Evolutionary conservation across 2,113 vertebrate species (phyloP).

Genomic region (Zingel zingel): DNA sequence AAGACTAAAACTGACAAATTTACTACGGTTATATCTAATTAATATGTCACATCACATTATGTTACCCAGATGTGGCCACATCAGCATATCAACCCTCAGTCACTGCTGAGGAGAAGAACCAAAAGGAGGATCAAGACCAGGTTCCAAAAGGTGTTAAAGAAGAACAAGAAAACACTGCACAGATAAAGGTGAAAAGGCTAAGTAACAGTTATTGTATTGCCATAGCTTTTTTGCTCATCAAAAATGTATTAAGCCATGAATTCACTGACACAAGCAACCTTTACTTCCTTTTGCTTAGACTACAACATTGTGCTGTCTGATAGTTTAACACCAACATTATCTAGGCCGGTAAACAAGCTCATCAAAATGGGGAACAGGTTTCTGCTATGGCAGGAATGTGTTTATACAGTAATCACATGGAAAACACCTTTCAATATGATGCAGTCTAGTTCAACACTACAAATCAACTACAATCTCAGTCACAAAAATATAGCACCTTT

Average conservation of each 20-base stretch:
- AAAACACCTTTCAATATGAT: neutral
- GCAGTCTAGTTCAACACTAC: neutral
- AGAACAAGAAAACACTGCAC: neutral
- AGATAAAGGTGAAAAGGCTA: conserved; percentile 30
- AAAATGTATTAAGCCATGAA: neutral
- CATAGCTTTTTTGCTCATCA: neutral
- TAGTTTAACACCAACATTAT: neutral
- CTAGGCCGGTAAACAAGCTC: neutral
- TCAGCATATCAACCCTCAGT: conserved; percentile 3
- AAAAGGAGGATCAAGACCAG: conserved; percentile 6
- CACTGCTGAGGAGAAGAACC: neutral
- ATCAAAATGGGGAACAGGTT: neutral
- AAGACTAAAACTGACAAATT: neutral
- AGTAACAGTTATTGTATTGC: neutral
- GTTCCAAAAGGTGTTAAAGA: neutral
- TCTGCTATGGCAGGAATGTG: neutral
- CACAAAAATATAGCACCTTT: neutral
- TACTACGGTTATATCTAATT: neutral
- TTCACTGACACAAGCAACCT: neutral
- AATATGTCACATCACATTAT: neutral
- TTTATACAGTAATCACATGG: too few relatives aligned
- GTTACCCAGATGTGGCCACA: conserved; percentile 22
- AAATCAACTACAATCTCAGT: neutral
- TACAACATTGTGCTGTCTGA: neutral
- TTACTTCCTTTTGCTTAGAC: neutral